Conservation (phyloP, 2,797 vertebrate species). For the Florisuga fusca region DNA sequence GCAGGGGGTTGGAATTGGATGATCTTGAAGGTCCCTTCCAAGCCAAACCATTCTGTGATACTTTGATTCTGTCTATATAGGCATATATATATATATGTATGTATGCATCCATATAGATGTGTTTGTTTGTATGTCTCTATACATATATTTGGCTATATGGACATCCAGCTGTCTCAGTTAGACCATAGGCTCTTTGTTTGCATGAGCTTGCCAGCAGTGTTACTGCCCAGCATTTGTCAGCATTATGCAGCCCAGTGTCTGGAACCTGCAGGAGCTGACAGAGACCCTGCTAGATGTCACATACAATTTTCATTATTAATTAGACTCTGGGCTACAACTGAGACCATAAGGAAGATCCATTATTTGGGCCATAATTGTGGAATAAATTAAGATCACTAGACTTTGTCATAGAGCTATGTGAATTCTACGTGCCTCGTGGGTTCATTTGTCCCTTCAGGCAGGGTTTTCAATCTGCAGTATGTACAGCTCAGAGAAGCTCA, state of each 20-base stretch:
- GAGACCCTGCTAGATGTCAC: not conserved
- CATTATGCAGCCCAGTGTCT: rapidly evolving
- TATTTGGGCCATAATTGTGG: not conserved
- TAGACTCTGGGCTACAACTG: not conserved
- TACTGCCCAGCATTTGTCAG: not conserved
- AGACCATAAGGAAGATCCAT: not conserved
- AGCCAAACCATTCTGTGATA: not conserved
- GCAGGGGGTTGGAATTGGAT: no score
- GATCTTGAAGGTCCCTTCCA: no score
- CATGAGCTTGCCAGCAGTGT: not conserved
- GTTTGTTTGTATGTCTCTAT: not conserved
- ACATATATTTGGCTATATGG: not conserved
- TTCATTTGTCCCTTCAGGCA: not conserved
- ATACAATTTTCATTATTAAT: not conserved
- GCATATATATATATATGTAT: no score
- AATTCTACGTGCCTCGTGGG: not conserved
- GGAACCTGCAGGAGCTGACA: not conserved
- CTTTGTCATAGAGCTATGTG: not conserved
- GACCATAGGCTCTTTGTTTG: not conserved
- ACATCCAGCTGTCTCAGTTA: not conserved
- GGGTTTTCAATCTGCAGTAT: not conserved
- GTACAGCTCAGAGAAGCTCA: not conserved
- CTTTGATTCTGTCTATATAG: no score
- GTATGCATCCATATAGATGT: rapidly evolving
- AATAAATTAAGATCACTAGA: not conserved